A percentile compares a stretch with the other conserved stretches of the same genome.
These are phyloP conservation scores for Latrodectus hesperus DNA, from an alignment of 2,888 invertebrate genomes.

Conservation along the genomic window DNA sequence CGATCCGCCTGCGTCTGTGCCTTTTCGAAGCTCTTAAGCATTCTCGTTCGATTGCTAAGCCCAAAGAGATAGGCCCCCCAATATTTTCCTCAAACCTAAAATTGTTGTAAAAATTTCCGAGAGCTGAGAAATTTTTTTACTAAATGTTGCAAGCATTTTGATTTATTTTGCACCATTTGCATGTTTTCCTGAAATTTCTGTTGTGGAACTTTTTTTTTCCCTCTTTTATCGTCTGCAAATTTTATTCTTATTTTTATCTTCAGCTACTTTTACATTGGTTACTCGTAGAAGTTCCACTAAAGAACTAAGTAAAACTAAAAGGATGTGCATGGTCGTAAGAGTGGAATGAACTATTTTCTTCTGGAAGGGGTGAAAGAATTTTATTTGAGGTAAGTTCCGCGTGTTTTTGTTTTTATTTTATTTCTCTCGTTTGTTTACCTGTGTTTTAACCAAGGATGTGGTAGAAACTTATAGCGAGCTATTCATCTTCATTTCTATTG, in stretches of 20 bases:
- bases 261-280: background rate
- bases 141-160: too few relatives aligned
- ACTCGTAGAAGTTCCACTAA: background rate
- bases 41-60: conserved; percentile 45
- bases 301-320: conserved; percentile 17
- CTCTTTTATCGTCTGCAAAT: conserved; percentile 1
- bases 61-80: conserved; percentile 19
- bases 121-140: background rate
- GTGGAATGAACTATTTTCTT: conserved; percentile 48
- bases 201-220: background rate
- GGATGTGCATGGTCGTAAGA: conserved; percentile 35
- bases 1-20: conserved; percentile 62
- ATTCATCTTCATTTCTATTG: background rate
- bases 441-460: background rate
- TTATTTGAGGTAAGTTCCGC: conserved; percentile 47
- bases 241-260: conserved; percentile 26
- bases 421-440: conserved; percentile 14
- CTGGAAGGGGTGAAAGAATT: conserved; percentile 34
- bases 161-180: background rate
- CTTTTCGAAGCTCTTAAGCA: conserved; percentile 56
- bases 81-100: conserved; percentile 48
- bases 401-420: conserved; percentile 10
- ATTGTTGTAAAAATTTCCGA: conserved; percentile 43
- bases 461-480: background rate
- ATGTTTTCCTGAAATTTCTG: background rate